Percentiles rank a stretch among this genome's conserved stretches.
phyloP scores from a whole-genome alignment of 1,140 invertebrate genomes.

The Pseudomyrmex cubaensis region DNA sequence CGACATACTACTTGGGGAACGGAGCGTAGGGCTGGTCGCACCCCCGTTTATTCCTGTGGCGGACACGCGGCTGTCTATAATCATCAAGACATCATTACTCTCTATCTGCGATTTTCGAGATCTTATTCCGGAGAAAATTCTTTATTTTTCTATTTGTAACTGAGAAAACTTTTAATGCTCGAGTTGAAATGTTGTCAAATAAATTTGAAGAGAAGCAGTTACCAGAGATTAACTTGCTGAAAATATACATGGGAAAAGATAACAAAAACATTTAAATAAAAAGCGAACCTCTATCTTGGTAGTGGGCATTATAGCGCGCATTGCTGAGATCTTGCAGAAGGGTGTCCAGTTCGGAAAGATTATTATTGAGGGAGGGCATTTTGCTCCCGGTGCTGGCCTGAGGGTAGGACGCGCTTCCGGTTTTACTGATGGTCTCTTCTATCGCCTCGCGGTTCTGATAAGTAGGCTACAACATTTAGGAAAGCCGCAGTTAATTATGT shows the following conservation, averaged over 20 bases:
- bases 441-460: slow-evolving; percentile 89
- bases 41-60: slow-evolving; percentile 71
- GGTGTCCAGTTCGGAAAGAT: slow-evolving; percentile 96
- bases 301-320: slow-evolving; percentile 88
- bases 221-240: no score
- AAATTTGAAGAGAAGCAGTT: no score
- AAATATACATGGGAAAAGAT: no score
- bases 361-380: slow-evolving; percentile 89
- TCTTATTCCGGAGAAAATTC: no score
- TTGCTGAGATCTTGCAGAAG: slow-evolving; percentile 96
- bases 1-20: slow-evolving; percentile 82
- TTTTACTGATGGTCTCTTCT: slow-evolving; percentile 85
- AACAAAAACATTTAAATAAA: slow-evolving; percentile 35
- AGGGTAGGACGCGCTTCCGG: slow-evolving; percentile 72
- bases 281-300: slow-evolving; percentile 78
- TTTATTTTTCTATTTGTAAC: not conserved
- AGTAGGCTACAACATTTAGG: slow-evolving; percentile 85
- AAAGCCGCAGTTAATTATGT: no score
- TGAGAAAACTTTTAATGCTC: no score
- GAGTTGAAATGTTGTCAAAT: no score
- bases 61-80: slow-evolving; percentile 75
- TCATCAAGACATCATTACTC: slow-evolving; percentile 30
- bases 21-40: slow-evolving; percentile 78
- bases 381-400: slow-evolving; percentile 77
- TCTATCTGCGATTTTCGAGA: not conserved